Percentiles rank a stretch among this genome's conserved stretches.
Conservation (phyloP, 64 coral and sea anemone species). For the Catalaphyllia jardinei region DNA sequence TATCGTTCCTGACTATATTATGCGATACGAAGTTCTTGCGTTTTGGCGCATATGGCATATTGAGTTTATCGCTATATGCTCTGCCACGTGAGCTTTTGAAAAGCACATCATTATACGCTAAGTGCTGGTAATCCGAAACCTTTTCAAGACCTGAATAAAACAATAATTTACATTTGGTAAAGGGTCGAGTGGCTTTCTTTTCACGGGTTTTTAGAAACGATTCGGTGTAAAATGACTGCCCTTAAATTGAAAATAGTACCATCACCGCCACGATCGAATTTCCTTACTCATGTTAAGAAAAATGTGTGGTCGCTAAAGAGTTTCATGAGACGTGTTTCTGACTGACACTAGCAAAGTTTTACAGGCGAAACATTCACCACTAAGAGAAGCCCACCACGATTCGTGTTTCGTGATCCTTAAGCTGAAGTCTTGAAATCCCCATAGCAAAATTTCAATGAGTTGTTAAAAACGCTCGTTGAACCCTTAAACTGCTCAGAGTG, state of each 20-base stretch:
- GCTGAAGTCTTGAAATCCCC: not conserved
- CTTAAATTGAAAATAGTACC: not conserved
- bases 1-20: slow-evolving; percentile 18
- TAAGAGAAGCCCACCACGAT: no score
- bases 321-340: no score
- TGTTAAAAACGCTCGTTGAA: not conserved
- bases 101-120: slow-evolving; percentile 24
- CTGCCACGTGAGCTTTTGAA: slow-evolving; percentile 25
- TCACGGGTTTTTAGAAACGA: not conserved
- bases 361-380: no score
- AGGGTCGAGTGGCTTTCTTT: not conserved
- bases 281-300: not conserved
- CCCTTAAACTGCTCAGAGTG: not conserved
- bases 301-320: not conserved
- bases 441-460: not conserved
- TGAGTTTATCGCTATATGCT: slow-evolving; percentile 2
- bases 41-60: slow-evolving; percentile 23
- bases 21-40: not conserved
- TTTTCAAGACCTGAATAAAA: not conserved
- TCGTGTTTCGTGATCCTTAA: no score
- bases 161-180: slow-evolving; percentile 25
- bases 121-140: slow-evolving; percentile 31
- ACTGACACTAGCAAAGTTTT: no score
- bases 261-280: not conserved
- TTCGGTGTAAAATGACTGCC: not conserved